These are phyloP conservation scores for Phoxinus dragarum DNA, from an alignment of 2,797 vertebrate species.

Conservation along the genomic window DNA sequence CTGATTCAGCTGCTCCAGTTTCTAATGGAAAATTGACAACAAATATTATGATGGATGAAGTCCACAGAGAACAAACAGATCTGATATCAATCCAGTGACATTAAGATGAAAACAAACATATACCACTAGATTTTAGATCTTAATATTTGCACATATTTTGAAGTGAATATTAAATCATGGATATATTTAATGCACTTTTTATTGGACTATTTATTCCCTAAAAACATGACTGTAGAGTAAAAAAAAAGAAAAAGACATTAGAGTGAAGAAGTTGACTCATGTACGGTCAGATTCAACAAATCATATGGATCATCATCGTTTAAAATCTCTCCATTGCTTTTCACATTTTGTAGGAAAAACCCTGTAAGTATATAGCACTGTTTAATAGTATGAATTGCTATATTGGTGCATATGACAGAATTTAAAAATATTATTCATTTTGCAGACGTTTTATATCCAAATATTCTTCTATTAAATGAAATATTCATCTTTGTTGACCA, in stretches of 20 bases:
- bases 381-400: neutral
- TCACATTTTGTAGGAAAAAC: too few relatives aligned
- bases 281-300: neutral
- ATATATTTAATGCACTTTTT: neutral
- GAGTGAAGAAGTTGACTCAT: neutral
- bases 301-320: neutral
- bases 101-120: neutral
- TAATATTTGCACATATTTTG: neutral
- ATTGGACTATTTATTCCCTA: neutral
- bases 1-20: slow-evolving; percentile 95
- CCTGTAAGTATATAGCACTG: neutral
- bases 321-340: neutral
- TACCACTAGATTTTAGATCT: neutral
- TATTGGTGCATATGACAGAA: neutral
- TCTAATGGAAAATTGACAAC: slow-evolving; percentile 81
- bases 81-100: neutral
- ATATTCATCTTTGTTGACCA: too few relatives aligned
- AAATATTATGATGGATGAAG: neutral
- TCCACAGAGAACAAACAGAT: slow-evolving; percentile 11
- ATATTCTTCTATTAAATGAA: too few relatives aligned
- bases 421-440: too few relatives aligned
- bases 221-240: neutral
- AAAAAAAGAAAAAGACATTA: neutral
- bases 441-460: too few relatives aligned
- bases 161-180: neutral